Percentiles rank a stretch among this genome's conserved stretches.
Conservation (phyloP, 2,888 invertebrate genomes). For the Cheilosia pagana region DNA sequence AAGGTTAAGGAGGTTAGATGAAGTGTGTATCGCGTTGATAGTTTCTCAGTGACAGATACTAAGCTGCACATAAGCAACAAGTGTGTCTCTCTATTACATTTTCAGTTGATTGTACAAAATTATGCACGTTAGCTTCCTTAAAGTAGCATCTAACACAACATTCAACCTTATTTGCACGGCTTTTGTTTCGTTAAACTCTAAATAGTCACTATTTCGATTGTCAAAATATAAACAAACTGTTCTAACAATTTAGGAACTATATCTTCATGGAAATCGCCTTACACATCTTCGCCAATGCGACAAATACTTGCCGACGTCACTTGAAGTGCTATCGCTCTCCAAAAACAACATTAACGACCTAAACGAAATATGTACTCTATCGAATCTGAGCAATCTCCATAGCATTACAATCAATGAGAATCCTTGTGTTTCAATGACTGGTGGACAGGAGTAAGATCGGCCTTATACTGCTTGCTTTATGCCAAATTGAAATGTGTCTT, state of each 20-base stretch:
- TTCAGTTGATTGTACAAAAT: too few species aligned
- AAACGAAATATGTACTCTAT: conserved; percentile 93
- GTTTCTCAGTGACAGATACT: too few species aligned
- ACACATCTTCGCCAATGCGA: conserved; percentile 92
- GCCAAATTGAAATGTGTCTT: not conserved
- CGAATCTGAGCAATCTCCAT: conserved; percentile 89
- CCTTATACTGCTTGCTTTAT: not conserved
- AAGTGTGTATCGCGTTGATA: too few species aligned
- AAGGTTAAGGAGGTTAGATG: too few species aligned
- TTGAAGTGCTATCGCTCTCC: conserved; percentile 90
- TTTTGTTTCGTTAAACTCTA: not conserved
- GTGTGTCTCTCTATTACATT: too few species aligned
- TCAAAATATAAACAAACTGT: not conserved
- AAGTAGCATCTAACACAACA: too few species aligned
- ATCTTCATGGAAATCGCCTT: conserved; percentile 93
- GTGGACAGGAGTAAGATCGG: conserved; percentile 88
- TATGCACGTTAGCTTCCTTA: too few species aligned
- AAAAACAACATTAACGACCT: conserved; percentile 93
- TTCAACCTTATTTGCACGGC: not conserved
- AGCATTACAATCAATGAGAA: conserved; percentile 94
- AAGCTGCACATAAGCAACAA: too few species aligned
- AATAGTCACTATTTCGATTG: too few species aligned
- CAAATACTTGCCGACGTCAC: conserved; percentile 90
- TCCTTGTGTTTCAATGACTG: conserved; percentile 92
- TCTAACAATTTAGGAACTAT: conserved; percentile 88